phyloP scores from a whole-genome alignment of 2,113 vertebrate genomes.

The Erythrolamprus reginae region DNA sequence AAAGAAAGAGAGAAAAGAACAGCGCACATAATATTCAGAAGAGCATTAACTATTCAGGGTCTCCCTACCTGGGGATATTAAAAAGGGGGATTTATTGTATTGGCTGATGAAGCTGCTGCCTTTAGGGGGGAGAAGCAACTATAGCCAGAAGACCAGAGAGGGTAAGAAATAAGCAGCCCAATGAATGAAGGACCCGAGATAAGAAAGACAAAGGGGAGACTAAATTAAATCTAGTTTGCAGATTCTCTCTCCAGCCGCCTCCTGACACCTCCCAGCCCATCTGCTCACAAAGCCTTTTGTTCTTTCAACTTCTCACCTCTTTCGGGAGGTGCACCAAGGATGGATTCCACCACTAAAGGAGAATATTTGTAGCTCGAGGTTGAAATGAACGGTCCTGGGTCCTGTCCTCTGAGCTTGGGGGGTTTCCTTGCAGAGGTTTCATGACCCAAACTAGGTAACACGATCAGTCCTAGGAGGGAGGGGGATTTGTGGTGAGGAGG shows the following conservation, averaged over 20 bases:
- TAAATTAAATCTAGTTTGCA: neutral
- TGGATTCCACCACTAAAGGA: neutral
- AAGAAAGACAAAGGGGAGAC: neutral
- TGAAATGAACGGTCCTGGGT: neutral
- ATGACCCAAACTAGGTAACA: neutral
- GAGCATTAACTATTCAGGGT: constrained; percentile 50
- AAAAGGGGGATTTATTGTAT: constrained; percentile 34
- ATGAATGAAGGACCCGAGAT: neutral
- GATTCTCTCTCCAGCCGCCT: neutral
- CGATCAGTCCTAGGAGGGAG: neutral
- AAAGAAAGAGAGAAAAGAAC: constrained; percentile 36
- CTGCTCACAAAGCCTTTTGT: neutral
- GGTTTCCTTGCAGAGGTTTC: neutral
- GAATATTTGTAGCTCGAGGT: neutral
- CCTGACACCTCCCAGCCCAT: neutral
- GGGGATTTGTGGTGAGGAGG: neutral
- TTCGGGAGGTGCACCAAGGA: neutral
- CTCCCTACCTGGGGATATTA: constrained; percentile 53
- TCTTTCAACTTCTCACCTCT: neutral
- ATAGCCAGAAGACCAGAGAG: neutral
- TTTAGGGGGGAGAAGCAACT: neutral
- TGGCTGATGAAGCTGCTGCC: neutral
- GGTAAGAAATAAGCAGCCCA: neutral
- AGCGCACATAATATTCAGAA: constrained; percentile 57
- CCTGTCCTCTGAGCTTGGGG: neutral